phyloP scores from a whole-genome alignment of 2,797 vertebrate genomes.

The Luscinia megarhynchos region DNA sequence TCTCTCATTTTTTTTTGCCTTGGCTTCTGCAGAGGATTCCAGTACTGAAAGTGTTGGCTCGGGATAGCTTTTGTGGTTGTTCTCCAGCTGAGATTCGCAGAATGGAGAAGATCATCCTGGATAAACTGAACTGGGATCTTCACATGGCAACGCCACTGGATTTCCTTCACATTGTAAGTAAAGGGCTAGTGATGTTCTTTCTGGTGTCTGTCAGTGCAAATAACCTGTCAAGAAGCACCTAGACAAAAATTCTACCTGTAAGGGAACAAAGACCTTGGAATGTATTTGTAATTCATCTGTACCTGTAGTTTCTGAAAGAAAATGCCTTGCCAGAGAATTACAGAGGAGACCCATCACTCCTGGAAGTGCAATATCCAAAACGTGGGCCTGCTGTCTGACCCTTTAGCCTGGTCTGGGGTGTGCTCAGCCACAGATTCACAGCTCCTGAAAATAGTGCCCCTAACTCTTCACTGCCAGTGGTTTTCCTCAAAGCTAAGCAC shows the following conservation, averaged over 20 bases:
- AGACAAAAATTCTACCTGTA: not conserved
- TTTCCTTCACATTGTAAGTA: conserved; percentile 95
- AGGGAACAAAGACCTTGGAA: not conserved
- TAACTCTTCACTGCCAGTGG: not conserved
- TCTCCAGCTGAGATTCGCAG: conserved; percentile 93
- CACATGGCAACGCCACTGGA: conserved; percentile 93
- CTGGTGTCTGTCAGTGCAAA: not conserved
- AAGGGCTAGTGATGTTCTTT: not conserved
- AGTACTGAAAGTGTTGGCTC: conserved; percentile 86
- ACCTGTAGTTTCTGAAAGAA: not conserved
- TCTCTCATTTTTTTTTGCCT: not conserved
- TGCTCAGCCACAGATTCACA: not conserved
- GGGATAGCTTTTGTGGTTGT: conserved; percentile 92
- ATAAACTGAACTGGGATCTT: conserved; percentile 97
- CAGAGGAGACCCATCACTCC: not conserved
- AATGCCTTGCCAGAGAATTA: not conserved
- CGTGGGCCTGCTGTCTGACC: accelerated
- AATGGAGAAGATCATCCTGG: conserved; percentile 97
- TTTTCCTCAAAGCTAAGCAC: not conserved
- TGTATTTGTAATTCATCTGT: not conserved
- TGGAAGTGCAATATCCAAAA: not conserved
- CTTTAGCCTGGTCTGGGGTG: not conserved
- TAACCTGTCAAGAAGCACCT: not conserved
- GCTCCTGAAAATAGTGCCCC: not conserved
- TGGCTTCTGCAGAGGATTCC: conserved; percentile 86